Evolutionary conservation across 2,113 vertebrate species (phyloP).

Genomic region (Chunga burmeisteri): DNA sequence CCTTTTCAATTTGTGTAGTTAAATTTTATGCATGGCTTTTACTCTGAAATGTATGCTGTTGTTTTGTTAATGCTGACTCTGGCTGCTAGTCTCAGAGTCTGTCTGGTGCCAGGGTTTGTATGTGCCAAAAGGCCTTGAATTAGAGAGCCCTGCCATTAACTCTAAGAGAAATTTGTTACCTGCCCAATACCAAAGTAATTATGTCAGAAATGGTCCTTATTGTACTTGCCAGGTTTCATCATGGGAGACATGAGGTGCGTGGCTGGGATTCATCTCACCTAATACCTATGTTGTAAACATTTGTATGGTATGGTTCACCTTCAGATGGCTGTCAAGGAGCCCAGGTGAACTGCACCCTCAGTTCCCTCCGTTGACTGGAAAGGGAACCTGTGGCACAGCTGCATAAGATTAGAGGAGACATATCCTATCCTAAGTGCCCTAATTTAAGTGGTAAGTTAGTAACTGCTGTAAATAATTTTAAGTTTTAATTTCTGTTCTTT

Average conservation of each 20-base stretch:
- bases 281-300: neutral
- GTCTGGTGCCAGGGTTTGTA: neutral
- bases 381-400: neutral
- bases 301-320: neutral
- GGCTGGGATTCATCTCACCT: neutral
- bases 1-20: neutral
- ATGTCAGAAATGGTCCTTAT: neutral
- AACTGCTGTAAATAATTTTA: neutral
- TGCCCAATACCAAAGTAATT: neutral
- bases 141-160: neutral
- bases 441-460: neutral
- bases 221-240: neutral
- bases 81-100: neutral
- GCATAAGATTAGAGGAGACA: neutral
- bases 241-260: fast-evolving
- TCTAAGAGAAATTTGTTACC: neutral
- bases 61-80: neutral
- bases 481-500: neutral
- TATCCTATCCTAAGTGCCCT: neutral
- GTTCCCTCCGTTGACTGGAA: neutral
- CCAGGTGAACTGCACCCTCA: neutral
- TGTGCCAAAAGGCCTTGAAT: neutral
- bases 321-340: neutral
- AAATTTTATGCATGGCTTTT: neutral
- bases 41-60: neutral